Conservation (phyloP, 2,888 invertebrate species). For the Mellilla xanthometata region DNA sequence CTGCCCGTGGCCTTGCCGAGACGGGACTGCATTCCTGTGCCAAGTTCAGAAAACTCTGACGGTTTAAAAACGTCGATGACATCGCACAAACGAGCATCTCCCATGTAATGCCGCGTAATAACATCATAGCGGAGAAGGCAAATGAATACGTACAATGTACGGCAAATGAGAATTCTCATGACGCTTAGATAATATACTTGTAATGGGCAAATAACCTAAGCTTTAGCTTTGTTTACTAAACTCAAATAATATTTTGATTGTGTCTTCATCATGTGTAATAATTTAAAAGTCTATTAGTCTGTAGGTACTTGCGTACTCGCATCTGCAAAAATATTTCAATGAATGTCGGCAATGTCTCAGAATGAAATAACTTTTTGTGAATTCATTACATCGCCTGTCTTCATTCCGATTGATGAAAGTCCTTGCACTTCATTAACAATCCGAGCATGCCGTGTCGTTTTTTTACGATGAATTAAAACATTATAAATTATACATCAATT, state of each 20-base stretch:
- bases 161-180: not conserved
- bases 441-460: slow-evolving; percentile 22
- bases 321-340: no score
- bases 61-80: slow-evolving; percentile 55
- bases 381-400: not conserved
- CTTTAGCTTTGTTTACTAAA: no score
- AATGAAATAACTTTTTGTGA: not conserved
- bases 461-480: slow-evolving; percentile 51
- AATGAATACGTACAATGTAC: slow-evolving; percentile 1
- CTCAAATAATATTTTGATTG: no score
- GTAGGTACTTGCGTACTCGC: no score
- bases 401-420: slow-evolving; percentile 17
- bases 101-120: slow-evolving; percentile 20
- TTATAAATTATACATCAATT: slow-evolving; percentile 55
- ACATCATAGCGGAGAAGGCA: slow-evolving; percentile 10
- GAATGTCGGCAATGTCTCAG: no score
- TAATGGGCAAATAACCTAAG: no score
- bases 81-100: slow-evolving; percentile 24
- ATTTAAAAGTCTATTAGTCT: no score
- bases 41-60: slow-evolving; percentile 63
- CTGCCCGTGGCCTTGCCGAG: slow-evolving; percentile 58
- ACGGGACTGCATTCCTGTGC: slow-evolving; percentile 64
- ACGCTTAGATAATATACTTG: no score
- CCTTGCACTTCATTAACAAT: slow-evolving; percentile 31
- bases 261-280: no score